Conservation (phyloP, 2,888 invertebrate genomes). For the Leptopilina syphax region DNA sequence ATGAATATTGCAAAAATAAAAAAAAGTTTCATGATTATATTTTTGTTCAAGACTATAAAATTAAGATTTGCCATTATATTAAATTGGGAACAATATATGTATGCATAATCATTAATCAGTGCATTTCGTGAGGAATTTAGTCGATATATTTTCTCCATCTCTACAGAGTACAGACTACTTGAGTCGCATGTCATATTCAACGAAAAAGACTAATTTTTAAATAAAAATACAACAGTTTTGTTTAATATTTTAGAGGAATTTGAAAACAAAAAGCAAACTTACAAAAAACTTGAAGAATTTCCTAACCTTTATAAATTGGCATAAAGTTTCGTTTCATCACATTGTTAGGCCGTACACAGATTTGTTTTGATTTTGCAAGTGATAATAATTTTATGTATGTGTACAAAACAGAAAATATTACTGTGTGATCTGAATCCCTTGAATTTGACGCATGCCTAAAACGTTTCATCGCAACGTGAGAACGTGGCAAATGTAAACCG, state of each 20-base stretch:
- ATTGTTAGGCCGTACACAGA: not conserved
- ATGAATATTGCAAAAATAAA: too few species aligned
- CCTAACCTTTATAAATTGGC: not conserved
- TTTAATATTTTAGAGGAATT: too few species aligned
- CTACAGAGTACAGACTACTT: not conserved
- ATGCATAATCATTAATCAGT: not conserved
- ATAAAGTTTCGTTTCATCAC: not conserved
- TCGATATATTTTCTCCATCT: constrained; percentile 17
- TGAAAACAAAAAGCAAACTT: too few species aligned
- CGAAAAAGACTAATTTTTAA: too few species aligned
- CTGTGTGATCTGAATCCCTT: constrained; percentile 5
- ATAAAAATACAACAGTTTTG: too few species aligned
- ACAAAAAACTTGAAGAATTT: not conserved
- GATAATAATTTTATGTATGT: constrained; percentile 14
- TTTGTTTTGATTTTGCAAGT: constrained; percentile 23
- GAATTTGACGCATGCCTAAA: constrained; percentile 27
- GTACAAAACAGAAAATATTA: not conserved
- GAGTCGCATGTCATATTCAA: constrained; percentile 3
- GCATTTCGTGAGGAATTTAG: constrained; percentile 18
- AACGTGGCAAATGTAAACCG: constrained; percentile 21
- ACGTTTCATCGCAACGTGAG: constrained; percentile 10
- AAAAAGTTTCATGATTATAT: too few species aligned
- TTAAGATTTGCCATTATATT: too few species aligned
- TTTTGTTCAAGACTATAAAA: too few species aligned
- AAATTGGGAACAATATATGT: too few species aligned